Evolutionary conservation across 2,113 vertebrate genomes (phyloP), one percentile per base, ranked within the genome.

Genomic region (Euleptes europaea): DNA sequence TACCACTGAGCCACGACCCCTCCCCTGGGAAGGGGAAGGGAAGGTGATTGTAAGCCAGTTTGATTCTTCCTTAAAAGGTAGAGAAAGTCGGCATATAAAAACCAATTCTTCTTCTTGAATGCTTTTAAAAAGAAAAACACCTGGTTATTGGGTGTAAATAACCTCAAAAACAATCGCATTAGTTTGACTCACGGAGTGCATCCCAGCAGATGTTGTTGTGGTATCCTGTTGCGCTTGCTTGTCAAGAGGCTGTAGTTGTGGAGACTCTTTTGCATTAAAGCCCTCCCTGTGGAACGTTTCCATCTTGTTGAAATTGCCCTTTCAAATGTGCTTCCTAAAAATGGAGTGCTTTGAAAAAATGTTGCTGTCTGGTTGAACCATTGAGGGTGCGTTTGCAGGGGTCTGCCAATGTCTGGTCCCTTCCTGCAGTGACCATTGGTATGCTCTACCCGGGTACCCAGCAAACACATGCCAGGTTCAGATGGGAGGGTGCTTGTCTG

Each of bases 111-210:
- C n/a, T n/a, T n/a, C n/a, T n/a, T 42, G 14, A 44, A 63, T 42
- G 12, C 23, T 66, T 69, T n/a, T 28, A 57, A 23, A 21, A 57
- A 21, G 6, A 1, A 4, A n/a, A 5, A 7, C 33, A 15, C 1
- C 1, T 0, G 4, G 57, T 14, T 14, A 1, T 38, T 10, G 31
- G 4, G 26, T 21, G 17, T 1, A 5, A n/a, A 33, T 33, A 67
- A 35, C 12, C 2, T 57, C 38, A 42, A 33, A 54, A 70, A 44
- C 1, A 5, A 35, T 54, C 3, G 74, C 35, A 23, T 84, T 26
- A 3, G n/a, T 33, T 33, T 13, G 26, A 2, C 8, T 14, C 10
- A 6, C 42, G 73, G 7, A 0, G 0, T 4, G 0, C 71, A 4
- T 83, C 80, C 7, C 49, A 15, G 19, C 31, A 51, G 51, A 49